A percentile compares a stretch with the other conserved stretches of the same genome.
phyloP scores from a whole-genome alignment of 2,113 vertebrate species.

The Murina feae region DNA sequence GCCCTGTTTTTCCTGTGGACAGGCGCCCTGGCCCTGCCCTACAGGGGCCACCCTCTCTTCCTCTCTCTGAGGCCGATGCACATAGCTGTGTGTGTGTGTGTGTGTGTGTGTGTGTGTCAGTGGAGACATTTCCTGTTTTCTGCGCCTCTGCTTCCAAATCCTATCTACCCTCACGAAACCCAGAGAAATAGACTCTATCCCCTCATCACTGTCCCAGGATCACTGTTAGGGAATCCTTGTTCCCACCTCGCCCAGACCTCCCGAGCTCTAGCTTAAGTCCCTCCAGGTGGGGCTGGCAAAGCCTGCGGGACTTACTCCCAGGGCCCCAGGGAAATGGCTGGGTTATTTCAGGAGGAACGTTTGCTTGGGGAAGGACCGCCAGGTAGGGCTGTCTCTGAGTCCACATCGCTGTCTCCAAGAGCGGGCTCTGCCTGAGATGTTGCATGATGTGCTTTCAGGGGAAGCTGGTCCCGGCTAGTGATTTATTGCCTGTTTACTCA shows the following conservation, averaged over 20 bases:
- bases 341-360: background rate
- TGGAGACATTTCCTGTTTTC: background rate
- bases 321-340: background rate
- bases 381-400: background rate
- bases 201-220: background rate
- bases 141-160: background rate
- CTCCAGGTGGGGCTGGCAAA: background rate
- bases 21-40: background rate
- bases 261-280: background rate
- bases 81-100: background rate
- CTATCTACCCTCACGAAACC: background rate
- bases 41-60: too few relatives aligned
- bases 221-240: background rate
- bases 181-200: background rate
- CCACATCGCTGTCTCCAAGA: background rate
- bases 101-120: background rate
- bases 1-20: background rate
- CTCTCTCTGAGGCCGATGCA: background rate
- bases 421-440: background rate
- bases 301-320: background rate
- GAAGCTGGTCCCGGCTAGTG: background rate
- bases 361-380: background rate
- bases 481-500: slow-evolving; percentile 35
- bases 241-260: background rate
- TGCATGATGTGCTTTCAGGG: background rate